Conservation (phyloP, 2,113 vertebrate species). For the Tonatia bakeri region DNA sequence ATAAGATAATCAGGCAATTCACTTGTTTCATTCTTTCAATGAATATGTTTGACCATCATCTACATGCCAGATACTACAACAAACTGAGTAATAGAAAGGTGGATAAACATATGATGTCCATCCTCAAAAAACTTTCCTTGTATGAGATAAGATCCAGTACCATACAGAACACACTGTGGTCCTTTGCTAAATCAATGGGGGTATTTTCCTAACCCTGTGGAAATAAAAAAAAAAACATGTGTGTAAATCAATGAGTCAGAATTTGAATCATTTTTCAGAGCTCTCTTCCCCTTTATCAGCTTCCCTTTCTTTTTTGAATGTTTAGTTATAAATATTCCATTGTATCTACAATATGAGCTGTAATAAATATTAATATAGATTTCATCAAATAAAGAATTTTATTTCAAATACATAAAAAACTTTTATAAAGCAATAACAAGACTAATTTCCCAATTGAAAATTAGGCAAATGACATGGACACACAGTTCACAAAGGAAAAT, state of each 20-base stretch:
- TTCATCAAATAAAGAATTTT: background rate
- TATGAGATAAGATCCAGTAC: background rate
- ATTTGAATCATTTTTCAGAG: background rate
- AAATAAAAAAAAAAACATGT: background rate
- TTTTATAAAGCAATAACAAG: background rate
- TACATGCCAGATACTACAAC: background rate
- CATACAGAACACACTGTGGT: background rate
- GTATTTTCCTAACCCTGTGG: background rate
- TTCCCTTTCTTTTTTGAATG: background rate
- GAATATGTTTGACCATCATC: background rate
- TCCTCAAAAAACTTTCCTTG: background rate
- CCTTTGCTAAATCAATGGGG: background rate
- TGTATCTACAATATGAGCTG: background rate
- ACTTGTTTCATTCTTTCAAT: slow-evolving; percentile 10
- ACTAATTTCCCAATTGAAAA: background rate
- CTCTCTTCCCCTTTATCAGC: background rate
- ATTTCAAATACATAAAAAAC: background rate
- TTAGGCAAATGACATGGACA: background rate
- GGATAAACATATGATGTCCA: background rate
- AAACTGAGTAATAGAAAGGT: background rate
- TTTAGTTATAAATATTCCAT: background rate
- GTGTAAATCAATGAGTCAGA: background rate
- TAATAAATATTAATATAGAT: background rate
- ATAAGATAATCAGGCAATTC: slow-evolving; percentile 25
- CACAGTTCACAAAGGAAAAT: background rate